phyloP scores from a whole-genome alignment of 2,888 invertebrate species.

The Cylloceria caligata region DNA sequence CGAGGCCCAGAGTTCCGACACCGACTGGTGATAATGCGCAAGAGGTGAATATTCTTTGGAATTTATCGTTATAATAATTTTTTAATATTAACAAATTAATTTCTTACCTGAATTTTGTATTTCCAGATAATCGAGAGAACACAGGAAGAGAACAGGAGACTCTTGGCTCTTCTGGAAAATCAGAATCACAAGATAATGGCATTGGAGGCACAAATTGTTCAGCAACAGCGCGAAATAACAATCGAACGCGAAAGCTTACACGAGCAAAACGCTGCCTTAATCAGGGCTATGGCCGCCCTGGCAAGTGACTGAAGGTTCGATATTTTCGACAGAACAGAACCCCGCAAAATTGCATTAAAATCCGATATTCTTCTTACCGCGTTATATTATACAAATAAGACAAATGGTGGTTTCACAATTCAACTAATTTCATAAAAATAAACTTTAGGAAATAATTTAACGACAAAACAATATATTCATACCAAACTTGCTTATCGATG shows the following conservation, averaged over 20 bases:
- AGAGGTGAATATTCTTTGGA: constrained; percentile 76
- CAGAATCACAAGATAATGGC: constrained; percentile 83
- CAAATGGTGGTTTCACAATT: constrained; percentile 54
- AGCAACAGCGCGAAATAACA: constrained; percentile 81
- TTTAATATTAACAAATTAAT: background rate
- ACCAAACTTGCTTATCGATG: constrained; percentile 57
- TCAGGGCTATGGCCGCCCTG: constrained; percentile 82
- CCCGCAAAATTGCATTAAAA: constrained; percentile 54
- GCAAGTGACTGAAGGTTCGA: constrained; percentile 75
- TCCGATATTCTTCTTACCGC: constrained; percentile 45
- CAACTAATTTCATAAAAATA: constrained; percentile 41
- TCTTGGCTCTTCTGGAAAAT: constrained; percentile 82
- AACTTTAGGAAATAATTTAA: constrained; percentile 58
- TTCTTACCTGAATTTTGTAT: background rate
- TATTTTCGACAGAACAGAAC: constrained; percentile 32
- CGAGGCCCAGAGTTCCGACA: constrained; percentile 81
- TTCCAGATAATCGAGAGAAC: constrained; percentile 82
- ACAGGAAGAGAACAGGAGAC: constrained; percentile 83
- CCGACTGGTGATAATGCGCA: constrained; percentile 83
- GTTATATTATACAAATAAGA: constrained; percentile 15
- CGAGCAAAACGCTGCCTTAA: constrained; percentile 82
- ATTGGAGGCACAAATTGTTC: constrained; percentile 81
- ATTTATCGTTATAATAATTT: background rate
- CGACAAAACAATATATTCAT: constrained; percentile 46
- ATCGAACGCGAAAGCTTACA: constrained; percentile 81